Evolutionary conservation across 2,888 invertebrate species (phyloP).

Genomic region (Odontocolon sp.): DNA sequence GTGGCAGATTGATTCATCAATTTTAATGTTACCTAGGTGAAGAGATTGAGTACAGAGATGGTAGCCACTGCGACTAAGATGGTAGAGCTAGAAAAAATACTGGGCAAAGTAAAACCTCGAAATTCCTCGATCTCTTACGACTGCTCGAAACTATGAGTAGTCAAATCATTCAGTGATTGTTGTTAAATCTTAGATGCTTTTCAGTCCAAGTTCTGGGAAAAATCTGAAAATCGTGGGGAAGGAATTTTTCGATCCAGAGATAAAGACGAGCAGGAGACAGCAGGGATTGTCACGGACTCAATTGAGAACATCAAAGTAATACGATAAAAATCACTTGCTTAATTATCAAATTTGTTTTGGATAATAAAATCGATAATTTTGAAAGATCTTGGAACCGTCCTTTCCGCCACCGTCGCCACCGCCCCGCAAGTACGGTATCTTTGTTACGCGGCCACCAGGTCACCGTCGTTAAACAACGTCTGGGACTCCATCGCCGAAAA

Average conservation of each 20-base stretch:
- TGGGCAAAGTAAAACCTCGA: constrained; percentile 71
- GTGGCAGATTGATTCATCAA: not conserved
- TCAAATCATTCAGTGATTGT: constrained; percentile 58
- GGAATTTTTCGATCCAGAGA: constrained; percentile 45
- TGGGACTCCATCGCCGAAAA: constrained; percentile 63
- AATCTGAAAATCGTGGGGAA: constrained; percentile 45
- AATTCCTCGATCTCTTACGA: not conserved
- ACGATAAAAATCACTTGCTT: not conserved
- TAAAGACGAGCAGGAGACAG: constrained; percentile 45
- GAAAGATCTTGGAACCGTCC: constrained; percentile 76
- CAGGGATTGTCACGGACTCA: constrained; percentile 58
- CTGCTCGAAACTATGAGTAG: not conserved
- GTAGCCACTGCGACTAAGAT: constrained; percentile 67
- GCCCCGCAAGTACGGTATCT: constrained; percentile 77
- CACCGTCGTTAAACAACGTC: constrained; percentile 61
- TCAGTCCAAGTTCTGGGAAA: constrained; percentile 69
- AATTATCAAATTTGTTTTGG: not conserved
- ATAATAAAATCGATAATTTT: not conserved
- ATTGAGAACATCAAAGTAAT: constrained; percentile 68
- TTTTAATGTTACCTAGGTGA: constrained; percentile 66
- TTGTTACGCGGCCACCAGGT: constrained; percentile 73
- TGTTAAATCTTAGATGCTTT: constrained; percentile 73
- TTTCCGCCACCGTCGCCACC: constrained; percentile 74
- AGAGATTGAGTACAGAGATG: constrained; percentile 69
- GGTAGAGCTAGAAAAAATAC: constrained; percentile 70